Evolutionary conservation across 2,113 vertebrate species (phyloP), one percentile per base, ranked within the genome.

Genomic region (Laticauda laticaudata): DNA sequence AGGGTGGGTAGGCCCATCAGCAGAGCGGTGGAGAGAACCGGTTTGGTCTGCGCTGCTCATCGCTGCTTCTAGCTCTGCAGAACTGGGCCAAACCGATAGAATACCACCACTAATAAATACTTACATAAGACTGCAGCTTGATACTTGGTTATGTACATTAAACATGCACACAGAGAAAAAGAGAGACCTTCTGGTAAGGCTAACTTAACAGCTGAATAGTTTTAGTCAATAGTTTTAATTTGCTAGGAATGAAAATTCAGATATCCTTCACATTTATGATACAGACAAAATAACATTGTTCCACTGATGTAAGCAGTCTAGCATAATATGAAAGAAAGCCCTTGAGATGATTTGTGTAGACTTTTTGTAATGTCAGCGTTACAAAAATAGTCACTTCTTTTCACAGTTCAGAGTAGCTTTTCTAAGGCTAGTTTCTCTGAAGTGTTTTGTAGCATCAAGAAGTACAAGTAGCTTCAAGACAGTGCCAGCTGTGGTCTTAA

Each of bases 281-380:
- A 57, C 53, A 57, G 64, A 85, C 15, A 85, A 92, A 23, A 43
- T 18, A 85, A 57, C 53, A 89, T 89, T 89, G 39, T 92, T 92
- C 10, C 14, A 57, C 57, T 57, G 81, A 34, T 26, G 5, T 85
- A 34, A 85, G 45, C 53, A 85, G 87, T 43, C 64, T 14, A 24
- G 43, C 56, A 23, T 23, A 29, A 34, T 24, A 43, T 34, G 24
- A 88, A 88, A 75, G 92, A 57, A 89, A 48, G 53, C 23, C 64
- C 61, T 55, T 56, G 34, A 57, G 34, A 57, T 57, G 55, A 89
- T 39, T 56, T 89, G 10, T 89, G 88, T 56, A 89, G 56, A 57
- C 75, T 43, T 43, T 43, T 81, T 81, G 75, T 81, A 43, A 81
- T 0, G 18, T 48, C 53, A 45, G 54, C n/a, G 8, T 85, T 56